These are phyloP conservation scores for Diabrotica undecimpunctata DNA, from an alignment of 1,140 invertebrate species.

Conservation along the genomic window DNA sequence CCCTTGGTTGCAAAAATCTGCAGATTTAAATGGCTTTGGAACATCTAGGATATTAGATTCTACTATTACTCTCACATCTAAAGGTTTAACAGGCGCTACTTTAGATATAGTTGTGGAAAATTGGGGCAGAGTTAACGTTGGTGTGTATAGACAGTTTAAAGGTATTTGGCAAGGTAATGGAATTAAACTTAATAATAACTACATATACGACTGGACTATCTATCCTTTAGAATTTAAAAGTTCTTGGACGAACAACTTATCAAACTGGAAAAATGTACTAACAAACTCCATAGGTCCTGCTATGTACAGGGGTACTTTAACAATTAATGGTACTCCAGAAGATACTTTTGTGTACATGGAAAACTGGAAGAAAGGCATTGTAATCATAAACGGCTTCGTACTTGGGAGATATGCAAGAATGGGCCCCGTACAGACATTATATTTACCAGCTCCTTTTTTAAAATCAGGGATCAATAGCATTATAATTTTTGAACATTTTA, in stretches of 20 bases:
- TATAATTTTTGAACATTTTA: conserved; percentile 43
- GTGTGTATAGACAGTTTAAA: conserved; percentile 45
- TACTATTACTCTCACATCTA: conserved; percentile 26
- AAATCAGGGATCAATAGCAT: conserved; percentile 51
- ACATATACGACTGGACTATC: conserved; percentile 48
- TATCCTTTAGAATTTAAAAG: conserved; percentile 54
- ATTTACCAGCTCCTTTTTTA: conserved; percentile 56
- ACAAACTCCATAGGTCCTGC: conserved; percentile 16
- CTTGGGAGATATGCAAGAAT: conserved; percentile 56
- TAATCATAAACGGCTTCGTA: conserved; percentile 63
- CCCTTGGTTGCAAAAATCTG: conserved; percentile 33
- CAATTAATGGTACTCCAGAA: conserved; percentile 12
- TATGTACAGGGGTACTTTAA: conserved; percentile 25
- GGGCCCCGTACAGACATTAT: conserved; percentile 58
- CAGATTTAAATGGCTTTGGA: conserved; percentile 47
- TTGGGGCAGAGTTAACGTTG: conserved; percentile 57
- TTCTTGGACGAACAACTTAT: conserved; percentile 42
- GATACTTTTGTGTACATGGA: conserved; percentile 44
- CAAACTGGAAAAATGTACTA: conserved; percentile 22
- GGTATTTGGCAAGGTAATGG: conserved; percentile 25
- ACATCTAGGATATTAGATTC: conserved; percentile 48
- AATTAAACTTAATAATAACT: conserved; percentile 17
- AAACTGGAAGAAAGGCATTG: conserved; percentile 55
- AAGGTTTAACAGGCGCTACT: conserved; percentile 34
- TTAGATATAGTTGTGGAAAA: conserved; percentile 60